Evolutionary conservation across 2,888 invertebrate species (phyloP), one percentile per base, ranked within the genome.

Genomic region (Ctenicera cuprea): DNA sequence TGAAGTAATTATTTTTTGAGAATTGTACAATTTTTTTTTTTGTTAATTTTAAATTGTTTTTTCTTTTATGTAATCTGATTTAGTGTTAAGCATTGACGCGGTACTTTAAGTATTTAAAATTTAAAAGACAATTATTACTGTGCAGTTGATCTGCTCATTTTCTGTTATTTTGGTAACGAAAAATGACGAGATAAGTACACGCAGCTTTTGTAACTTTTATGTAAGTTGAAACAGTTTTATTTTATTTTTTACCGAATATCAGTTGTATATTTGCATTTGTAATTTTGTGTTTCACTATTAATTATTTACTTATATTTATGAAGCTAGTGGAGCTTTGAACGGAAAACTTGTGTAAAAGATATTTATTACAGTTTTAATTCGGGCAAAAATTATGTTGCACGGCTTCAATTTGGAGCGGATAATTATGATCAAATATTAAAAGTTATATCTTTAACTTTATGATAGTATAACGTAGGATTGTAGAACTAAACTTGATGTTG

Each of bases 1-100:
- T 70, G 43, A 74, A 74, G 66, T 74, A 74, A 74, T 54, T 73
- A 41, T 50, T 62, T 63, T 41, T 37, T 16, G 20, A 62, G 52
- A 41, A 52, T 30, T 37, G 14, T 22, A 14, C 1, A 62, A 62
- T 48, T 63, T 48, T 61, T 45, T n/a, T 30, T 70, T 50, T 59
- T 38, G 8, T 33, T 38, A 7, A 20, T 38, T 59, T 38, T 38
- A 59, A 38, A 38, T 48, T 20, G 48, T 48, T 59, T 38, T 57
- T 16, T 22, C 37, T 37, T 14, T 48, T 48, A 38, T 59, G 37
- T 12, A 7, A 52, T 52, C 5, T 9, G 20, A 59, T 14, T 54
- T 22, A 54, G 54, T 30, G 54, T 30, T 54, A 54, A 54, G 54
- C 12, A 54, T 57, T 18, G 57, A 57, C 57, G 14, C n/a, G 30